Percentiles rank a stretch among this genome's conserved stretches.
These are phyloP conservation scores for Myotis findleyi DNA, from an alignment of 2,797 vertebrate genomes.

Conservation along the genomic window DNA sequence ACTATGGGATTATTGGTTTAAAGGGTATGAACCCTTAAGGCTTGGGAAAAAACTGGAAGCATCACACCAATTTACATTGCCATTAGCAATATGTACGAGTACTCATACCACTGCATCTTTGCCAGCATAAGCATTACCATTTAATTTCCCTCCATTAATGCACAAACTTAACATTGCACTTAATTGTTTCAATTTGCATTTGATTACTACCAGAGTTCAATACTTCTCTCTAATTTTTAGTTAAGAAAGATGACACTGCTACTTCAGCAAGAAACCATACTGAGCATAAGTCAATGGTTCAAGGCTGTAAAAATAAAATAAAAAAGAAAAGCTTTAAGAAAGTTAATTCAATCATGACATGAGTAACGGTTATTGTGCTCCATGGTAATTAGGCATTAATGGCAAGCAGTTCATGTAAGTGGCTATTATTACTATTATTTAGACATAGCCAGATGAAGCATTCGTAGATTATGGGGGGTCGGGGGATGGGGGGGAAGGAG, in stretches of 20 bases:
- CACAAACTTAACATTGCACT: conserved; percentile 19
- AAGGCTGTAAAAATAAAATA: conserved; percentile 58
- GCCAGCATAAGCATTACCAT: not conserved
- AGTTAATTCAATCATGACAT: conserved; percentile 64
- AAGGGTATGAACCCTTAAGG: conserved; percentile 4
- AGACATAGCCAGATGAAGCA: conserved; percentile 54
- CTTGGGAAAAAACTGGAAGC: conserved; percentile 8
- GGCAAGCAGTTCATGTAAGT: conserved; percentile 63
- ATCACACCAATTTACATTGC: not conserved
- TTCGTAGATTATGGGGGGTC: not conserved
- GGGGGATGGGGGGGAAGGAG: rapidly evolving
- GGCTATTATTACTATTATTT: conserved; percentile 53
- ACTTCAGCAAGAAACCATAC: conserved; percentile 83
- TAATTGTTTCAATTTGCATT: conserved; percentile 60
- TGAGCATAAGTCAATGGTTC: conserved; percentile 72
- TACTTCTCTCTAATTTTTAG: conserved; percentile 52
- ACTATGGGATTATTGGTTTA: not conserved
- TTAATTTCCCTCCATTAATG: conserved; percentile 39
- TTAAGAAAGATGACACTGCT: conserved; percentile 74
- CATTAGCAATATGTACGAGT: not conserved
- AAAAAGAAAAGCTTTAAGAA: conserved; percentile 64
- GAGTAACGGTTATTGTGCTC: conserved; percentile 48
- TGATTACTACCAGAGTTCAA: conserved; percentile 27
- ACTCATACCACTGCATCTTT: not conserved
- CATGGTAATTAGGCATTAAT: conserved; percentile 59